Conservation (phyloP, 2,888 invertebrate genomes). For the Seira musarum region DNA sequence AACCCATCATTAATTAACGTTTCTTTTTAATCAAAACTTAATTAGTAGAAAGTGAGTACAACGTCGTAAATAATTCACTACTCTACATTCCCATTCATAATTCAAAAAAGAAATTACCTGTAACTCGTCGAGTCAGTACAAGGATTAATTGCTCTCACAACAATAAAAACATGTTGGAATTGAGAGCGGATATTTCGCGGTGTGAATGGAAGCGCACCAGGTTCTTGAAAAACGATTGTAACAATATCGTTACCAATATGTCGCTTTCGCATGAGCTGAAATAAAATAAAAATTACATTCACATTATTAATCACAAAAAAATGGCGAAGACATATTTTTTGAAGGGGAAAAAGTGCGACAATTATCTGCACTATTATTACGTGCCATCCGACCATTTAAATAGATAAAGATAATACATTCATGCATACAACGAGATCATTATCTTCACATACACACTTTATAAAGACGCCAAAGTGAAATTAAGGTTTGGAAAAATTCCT, state of each 20-base stretch:
- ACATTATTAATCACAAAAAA: conserved; percentile 15
- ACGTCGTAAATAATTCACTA: not conserved
- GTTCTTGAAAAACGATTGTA: conserved; percentile 95
- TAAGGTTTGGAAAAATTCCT: conserved; percentile 14
- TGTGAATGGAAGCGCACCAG: conserved; percentile 93
- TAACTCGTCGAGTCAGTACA: conserved; percentile 94
- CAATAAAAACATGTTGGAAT: conserved; percentile 97
- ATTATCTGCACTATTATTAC: not conserved
- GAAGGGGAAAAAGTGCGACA: not conserved
- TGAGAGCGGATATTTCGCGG: conserved; percentile 96
- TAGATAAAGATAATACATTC: not conserved
- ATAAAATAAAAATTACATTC: conserved; percentile 59
- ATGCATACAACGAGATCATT: conserved; percentile 5
- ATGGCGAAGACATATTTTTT: not conserved
- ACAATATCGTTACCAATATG: conserved; percentile 99
- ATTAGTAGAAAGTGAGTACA: conserved; percentile 17
- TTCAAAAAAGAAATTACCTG: conserved; percentile 74
- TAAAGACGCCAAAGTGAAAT: not conserved
- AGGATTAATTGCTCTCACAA: conserved; percentile 90
- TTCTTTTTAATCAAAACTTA: conserved; percentile 7
- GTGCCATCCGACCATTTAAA: conserved; percentile 13
- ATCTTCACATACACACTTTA: conserved; percentile 13
- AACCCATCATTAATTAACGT: not conserved
- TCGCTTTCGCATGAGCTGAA: conserved; percentile 87
- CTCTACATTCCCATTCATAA: conserved; percentile 11